A percentile compares a stretch with the other conserved stretches of the same genome.
phyloP scores from a whole-genome alignment of 2,797 vertebrate genomes.

The Alosa sapidissima region DNA sequence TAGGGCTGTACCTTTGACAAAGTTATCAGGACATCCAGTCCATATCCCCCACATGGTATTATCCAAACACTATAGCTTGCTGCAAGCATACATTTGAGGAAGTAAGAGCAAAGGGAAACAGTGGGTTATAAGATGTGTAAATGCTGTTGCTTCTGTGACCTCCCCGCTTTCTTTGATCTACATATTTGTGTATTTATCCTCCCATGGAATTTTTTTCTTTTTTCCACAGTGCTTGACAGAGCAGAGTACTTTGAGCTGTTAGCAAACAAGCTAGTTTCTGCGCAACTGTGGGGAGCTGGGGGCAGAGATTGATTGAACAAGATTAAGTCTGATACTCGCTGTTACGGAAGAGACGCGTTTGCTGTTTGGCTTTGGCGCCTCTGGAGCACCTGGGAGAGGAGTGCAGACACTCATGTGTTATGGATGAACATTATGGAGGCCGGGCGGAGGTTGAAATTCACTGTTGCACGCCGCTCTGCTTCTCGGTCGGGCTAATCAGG shows the following conservation, averaged over 20 bases:
- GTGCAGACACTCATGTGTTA: background rate
- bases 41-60: background rate
- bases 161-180: background rate
- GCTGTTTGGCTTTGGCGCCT: background rate
- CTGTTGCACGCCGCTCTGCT: background rate
- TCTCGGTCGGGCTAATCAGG: background rate
- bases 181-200: conserved; percentile 7
- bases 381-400: background rate
- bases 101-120: background rate
- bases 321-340: conserved; percentile 2
- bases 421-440: background rate
- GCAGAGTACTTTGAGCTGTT: background rate
- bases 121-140: background rate
- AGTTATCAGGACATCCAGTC: no score
- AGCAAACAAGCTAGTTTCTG: background rate
- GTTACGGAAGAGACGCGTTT: background rate
- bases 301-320: conserved; percentile 5
- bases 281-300: background rate
- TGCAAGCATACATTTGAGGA: background rate
- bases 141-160: background rate
- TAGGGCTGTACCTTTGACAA: no score
- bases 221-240: background rate
- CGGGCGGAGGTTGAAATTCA: no score
- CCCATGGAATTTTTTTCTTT: background rate
- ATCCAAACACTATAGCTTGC: background rate